These are phyloP conservation scores for Bubo bubo DNA, from an alignment of 2,113 vertebrate genomes.

Conservation along the genomic window DNA sequence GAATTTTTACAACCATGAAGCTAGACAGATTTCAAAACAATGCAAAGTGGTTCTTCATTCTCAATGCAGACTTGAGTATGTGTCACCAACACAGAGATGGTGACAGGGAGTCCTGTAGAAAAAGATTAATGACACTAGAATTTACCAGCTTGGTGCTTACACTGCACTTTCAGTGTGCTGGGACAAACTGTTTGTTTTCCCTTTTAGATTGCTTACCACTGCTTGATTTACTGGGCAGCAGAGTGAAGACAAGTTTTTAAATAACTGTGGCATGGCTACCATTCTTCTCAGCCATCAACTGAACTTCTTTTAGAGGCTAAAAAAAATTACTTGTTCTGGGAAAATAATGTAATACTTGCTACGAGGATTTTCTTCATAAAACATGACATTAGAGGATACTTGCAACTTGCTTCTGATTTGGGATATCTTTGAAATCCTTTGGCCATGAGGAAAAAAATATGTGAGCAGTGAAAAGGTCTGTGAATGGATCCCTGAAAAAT, in stretches of 20 bases:
- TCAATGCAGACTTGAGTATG: slow-evolving; percentile 14
- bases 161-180: slow-evolving; percentile 48
- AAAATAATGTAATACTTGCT: background rate
- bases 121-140: slow-evolving; percentile 71
- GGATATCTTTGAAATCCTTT: background rate
- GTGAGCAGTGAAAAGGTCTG: background rate
- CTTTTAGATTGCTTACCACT: slow-evolving; percentile 51
- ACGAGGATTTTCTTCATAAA: background rate
- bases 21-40: slow-evolving; percentile 68
- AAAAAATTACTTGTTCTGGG: slow-evolving; percentile 10
- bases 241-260: slow-evolving; percentile 70
- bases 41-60: slow-evolving; percentile 42
- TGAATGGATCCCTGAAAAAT: background rate
- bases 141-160: slow-evolving; percentile 62
- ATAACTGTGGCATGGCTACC: slow-evolving; percentile 50
- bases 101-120: slow-evolving; percentile 53
- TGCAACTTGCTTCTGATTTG: background rate
- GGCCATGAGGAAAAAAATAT: background rate
- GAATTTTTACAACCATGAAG: background rate
- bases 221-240: slow-evolving; percentile 68
- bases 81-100: slow-evolving; percentile 7
- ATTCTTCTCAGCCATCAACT: slow-evolving; percentile 35
- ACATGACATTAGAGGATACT: background rate
- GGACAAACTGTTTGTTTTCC: slow-evolving; percentile 69
- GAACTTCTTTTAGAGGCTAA: background rate